Base-by-base conservation (phyloP, 2,888 invertebrate species). In the Gymnoscelis rufifasciata region DNA sequence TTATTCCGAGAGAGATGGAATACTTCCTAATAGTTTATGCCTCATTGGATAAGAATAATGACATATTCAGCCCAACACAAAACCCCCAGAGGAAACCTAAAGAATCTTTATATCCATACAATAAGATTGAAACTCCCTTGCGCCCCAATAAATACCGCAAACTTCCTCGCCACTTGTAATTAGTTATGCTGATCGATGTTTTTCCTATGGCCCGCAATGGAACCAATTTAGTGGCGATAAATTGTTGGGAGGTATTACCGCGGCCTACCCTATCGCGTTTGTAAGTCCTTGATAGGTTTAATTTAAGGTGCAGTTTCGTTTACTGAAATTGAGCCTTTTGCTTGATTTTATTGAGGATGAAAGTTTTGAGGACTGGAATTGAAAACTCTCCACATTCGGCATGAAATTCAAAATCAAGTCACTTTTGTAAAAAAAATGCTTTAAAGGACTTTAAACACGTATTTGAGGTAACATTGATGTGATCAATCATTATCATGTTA, bases 161-260 rank as follows among this genome's bases (percentile, higher is more conserved):
- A 28, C 40, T 33, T 33, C 26, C 19, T 26, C 10, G 13, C 2
- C 12, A 41, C 37, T 29, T 30, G 48, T 47, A 54, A 55, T 58
- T 56, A 55, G 50, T 57, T 47, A 54, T 37, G 28, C 44, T 62
- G 56, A 58, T 61, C 57, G 61, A 61, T 61, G 57, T 60, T 58
- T 56, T 51, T 62, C 48, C 53, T 50, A 58, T 19, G 19, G 19
- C 19, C 19, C 19, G 19, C 19, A 19, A 19, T 70, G 56, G 62
- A 52, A 56, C 55, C 57, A 61, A 67, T 70, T 65, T 64, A 49
- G 57, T 36, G 52, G 54, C 58, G 50, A 61, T 70, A 67, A 63
- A 66, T 68, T 44, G 40, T 35, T 38, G 44, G 23, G 47, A 46
- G 38, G 51, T 54, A 52, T 53, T 48, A 47, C 35, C 35, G 19